These are phyloP conservation scores for Motacilla alba DNA, from an alignment of 2,113 vertebrate genomes.

Conservation along the genomic window DNA sequence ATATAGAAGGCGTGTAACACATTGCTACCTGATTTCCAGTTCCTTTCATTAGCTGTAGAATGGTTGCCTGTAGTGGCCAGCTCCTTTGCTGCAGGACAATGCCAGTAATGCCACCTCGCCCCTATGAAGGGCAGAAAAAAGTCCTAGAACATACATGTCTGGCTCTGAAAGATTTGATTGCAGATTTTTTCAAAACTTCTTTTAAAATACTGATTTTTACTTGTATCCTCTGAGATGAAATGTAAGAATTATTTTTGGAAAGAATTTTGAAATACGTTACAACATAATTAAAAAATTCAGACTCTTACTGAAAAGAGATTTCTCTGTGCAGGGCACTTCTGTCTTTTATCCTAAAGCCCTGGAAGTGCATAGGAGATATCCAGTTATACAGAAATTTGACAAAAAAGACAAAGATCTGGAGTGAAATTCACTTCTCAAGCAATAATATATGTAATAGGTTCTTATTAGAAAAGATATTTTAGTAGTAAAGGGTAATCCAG, in stretches of 20 bases:
- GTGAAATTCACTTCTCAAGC: not conserved
- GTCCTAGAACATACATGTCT: not conserved
- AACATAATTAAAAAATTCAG: not conserved
- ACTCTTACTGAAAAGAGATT: not conserved
- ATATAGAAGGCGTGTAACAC: not conserved
- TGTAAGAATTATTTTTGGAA: not conserved
- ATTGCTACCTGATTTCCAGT: not conserved
- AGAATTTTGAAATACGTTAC: not conserved
- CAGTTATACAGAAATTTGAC: not conserved
- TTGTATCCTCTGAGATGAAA: not conserved
- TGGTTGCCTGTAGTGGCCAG: not conserved
- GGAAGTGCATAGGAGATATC: not conserved
- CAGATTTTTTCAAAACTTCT: not conserved
- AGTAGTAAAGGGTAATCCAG: not conserved
- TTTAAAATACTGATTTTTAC: not conserved
- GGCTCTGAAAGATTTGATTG: not conserved
- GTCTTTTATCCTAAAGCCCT: not conserved
- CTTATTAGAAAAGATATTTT: not conserved
- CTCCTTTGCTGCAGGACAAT: not conserved
- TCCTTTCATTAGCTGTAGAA: not conserved
- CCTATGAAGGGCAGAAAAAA: not conserved
- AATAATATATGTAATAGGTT: not conserved
- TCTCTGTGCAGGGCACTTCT: not conserved
- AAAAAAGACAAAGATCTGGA: not conserved
- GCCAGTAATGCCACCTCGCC: not conserved